Evolutionary conservation across 2,888 invertebrate species (phyloP).

Genomic region (Chouioia cunea): DNA sequence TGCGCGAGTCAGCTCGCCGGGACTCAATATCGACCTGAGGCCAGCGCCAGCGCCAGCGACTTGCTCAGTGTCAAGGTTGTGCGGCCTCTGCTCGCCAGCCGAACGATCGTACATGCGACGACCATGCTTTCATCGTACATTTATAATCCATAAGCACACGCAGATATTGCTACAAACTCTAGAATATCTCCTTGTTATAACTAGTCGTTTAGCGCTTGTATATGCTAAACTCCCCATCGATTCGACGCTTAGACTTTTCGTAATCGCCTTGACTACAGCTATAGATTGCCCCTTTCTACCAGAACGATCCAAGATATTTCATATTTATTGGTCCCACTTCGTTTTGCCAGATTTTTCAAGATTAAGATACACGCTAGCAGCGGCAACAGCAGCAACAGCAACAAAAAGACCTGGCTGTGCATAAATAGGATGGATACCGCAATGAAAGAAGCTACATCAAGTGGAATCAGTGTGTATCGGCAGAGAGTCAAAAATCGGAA

Average conservation of each 20-base stretch:
- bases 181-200: conserved; percentile 2
- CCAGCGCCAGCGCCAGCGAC: conserved; percentile 36
- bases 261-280: background rate
- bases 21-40: conserved; percentile 52
- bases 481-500: conserved; percentile 48
- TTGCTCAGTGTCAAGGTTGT: conserved; percentile 51
- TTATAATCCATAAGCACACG: too few relatives aligned
- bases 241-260: conserved; percentile 23
- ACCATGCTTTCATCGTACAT: too few relatives aligned
- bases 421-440: background rate
- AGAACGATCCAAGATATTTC: conserved; percentile 32
- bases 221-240: background rate
- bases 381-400: too few relatives aligned
- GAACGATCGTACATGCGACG: too few relatives aligned
- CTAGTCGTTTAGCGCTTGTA: background rate
- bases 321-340: conserved; percentile 32
- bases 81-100: background rate
- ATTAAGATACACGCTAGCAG: conserved; percentile 41
- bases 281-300: background rate
- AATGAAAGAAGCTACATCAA: conserved; percentile 20
- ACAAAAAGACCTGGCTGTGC: conserved; percentile 7
- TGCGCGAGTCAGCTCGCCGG: conserved; percentile 43
- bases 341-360: conserved; percentile 43
- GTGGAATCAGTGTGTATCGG: conserved; percentile 30
- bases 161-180: too few relatives aligned